Base-by-base conservation (phyloP, 2,888 invertebrate genomes). In the Gari tellinella region DNA sequence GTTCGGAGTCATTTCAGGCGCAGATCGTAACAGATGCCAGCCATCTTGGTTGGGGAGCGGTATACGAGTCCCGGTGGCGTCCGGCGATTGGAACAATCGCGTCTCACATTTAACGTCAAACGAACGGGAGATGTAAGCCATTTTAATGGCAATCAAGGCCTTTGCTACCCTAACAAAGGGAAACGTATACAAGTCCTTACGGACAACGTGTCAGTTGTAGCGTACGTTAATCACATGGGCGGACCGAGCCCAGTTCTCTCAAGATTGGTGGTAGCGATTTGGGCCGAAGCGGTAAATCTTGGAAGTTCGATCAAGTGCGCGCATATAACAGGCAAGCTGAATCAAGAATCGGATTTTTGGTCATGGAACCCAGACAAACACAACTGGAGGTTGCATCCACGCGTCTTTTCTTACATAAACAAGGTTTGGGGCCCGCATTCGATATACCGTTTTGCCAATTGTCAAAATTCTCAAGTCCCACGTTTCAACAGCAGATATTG, bases 401-500 rank as follows among this genome's bases (percentile, higher is more conserved):
- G 17, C 23, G 1, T 66, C 0, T 72, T 65, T 46, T 7, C 14
- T 0, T 61, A 61, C n/a, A 31, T 66, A 37, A 61, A 66, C 51
- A 60, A 60, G 31, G 15, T 65, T 7, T 72, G 40, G 40, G 66
- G 65, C 31, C 60, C 41, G 1, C 60, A 72, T 17, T 65, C 65
- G 14, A 23, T 70, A n/a, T 57, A 63, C 23, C 41, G 65, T 14
- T 65, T 65, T 43, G 65, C 58, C 31, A 46, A 52, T 15, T 58
- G 53, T 31, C 53, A 48, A 21, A 64, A 52, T n/a, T 37, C 63
- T 38, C 56, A 68, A 25, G 26, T 63, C 31, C 45, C 38, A n/a
- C 41, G 63, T 26, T 69, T 51, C 69, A 69, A 69, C 69, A 69
- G 63, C 43, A 56, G 58, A 3, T 68, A 49, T 43, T 68, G 57